These are phyloP conservation scores for Platycercus adscitus DNA, from an alignment of 2,113 vertebrate species.

Conservation along the genomic window DNA sequence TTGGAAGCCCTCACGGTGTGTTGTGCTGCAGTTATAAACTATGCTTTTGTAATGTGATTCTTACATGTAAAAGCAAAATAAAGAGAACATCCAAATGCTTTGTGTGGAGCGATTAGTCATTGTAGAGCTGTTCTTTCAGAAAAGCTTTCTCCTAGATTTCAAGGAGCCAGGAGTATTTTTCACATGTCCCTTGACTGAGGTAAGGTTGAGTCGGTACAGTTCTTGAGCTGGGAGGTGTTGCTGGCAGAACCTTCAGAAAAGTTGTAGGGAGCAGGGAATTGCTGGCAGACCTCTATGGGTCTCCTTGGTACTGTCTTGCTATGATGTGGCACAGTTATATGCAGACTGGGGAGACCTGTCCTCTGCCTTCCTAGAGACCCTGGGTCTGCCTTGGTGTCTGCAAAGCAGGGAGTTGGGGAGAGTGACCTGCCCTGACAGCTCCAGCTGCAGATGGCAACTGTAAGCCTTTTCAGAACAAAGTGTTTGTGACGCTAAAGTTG, in stretches of 20 bases:
- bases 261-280: not conserved
- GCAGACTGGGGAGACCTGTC: not conserved
- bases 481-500: not conserved
- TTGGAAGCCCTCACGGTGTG: not conserved
- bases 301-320: not conserved
- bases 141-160: not conserved
- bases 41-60: not conserved
- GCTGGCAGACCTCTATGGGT: fast-evolving
- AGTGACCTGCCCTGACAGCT: not conserved
- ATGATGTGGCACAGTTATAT: fast-evolving
- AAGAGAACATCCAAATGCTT: not conserved
- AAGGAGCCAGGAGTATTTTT: not conserved
- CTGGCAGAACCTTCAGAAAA: not conserved
- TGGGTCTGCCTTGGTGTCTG: not conserved
- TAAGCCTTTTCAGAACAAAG: not conserved
- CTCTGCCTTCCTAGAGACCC: not conserved
- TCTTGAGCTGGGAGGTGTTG: not conserved
- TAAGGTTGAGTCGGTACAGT: not conserved
- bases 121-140: not conserved
- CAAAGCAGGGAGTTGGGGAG: not conserved
- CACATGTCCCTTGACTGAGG: not conserved
- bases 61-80: not conserved
- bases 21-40: not conserved
- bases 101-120: not conserved
- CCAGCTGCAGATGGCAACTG: not conserved